These are phyloP conservation scores for Neodiprion virginianus DNA, from an alignment of 1,140 invertebrate species.

Conservation along the genomic window DNA sequence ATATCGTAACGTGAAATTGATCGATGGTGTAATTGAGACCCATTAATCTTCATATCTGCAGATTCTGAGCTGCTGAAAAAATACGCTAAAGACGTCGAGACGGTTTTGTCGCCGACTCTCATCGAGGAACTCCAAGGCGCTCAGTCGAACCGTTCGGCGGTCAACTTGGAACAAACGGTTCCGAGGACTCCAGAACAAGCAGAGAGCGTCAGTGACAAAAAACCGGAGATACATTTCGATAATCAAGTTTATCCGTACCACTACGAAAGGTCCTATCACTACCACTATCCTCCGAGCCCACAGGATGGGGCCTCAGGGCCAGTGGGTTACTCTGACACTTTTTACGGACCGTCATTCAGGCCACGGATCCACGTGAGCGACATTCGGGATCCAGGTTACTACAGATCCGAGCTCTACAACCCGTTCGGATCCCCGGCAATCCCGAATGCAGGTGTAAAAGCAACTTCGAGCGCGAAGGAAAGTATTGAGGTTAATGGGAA, in stretches of 20 bases:
- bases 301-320: neutral
- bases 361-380: neutral
- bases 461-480: neutral
- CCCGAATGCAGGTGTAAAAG: neutral
- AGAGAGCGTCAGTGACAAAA: neutral
- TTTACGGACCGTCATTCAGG: neutral
- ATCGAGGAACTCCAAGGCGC: slow-evolving; percentile 28
- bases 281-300: neutral
- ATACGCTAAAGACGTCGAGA: slow-evolving; percentile 39
- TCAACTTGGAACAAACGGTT: slow-evolving; percentile 7
- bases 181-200: neutral
- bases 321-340: neutral
- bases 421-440: neutral
- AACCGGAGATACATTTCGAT: neutral
- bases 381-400: neutral
- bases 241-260: neutral
- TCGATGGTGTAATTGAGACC: no score
- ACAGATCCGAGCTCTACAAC: neutral
- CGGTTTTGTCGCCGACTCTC: slow-evolving; percentile 35
- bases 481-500: neutral
- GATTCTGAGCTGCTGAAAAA: slow-evolving; percentile 39
- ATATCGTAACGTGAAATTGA: no score
- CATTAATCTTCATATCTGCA: slow-evolving; percentile 21
- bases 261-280: neutral
- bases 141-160: slow-evolving; percentile 21